Percentiles rank a stretch among this genome's conserved stretches.
Evolutionary conservation across 2,797 vertebrate genomes (phyloP).

Genomic region (Gobio occitaniae): DNA sequence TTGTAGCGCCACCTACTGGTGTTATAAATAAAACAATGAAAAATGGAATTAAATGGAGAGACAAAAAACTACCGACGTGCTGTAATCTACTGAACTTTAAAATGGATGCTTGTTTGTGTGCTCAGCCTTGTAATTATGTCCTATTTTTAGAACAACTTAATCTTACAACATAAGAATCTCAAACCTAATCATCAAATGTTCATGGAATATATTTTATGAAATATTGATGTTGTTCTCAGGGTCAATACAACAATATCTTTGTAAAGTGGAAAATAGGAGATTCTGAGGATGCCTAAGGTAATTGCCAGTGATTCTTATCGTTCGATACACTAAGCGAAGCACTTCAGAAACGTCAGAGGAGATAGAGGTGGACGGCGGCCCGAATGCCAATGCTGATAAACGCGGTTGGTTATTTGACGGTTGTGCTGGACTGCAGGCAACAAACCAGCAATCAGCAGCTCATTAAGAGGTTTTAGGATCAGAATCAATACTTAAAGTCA

Average conservation of each 20-base stretch:
- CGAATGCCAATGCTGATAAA: conserved; percentile 16
- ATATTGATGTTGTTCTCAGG: background rate
- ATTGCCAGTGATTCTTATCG: conserved; percentile 46
- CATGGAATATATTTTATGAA: background rate
- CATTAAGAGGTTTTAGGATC: conserved; percentile 31
- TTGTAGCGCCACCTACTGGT: background rate
- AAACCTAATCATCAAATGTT: background rate
- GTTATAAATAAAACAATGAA: background rate
- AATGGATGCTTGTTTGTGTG: too few relatives aligned
- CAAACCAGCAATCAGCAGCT: conserved; percentile 29
- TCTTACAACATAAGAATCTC: background rate
- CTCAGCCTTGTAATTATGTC: background rate
- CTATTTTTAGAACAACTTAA: background rate
- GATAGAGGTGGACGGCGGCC: conserved; percentile 4
- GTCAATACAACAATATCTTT: conserved; percentile 1
- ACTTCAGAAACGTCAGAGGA: conserved; percentile 3
- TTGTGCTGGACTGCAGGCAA: background rate
- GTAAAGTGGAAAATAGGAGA: background rate
- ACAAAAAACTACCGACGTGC: too few relatives aligned
- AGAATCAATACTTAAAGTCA: conserved; percentile 36
- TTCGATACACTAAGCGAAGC: background rate
- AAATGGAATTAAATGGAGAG: background rate
- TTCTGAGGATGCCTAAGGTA: conserved; percentile 12
- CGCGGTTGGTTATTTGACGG: background rate
- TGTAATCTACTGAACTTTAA: background rate